Conservation (phyloP, 1,140 invertebrate genomes). For the Phortica variegata region DNA sequence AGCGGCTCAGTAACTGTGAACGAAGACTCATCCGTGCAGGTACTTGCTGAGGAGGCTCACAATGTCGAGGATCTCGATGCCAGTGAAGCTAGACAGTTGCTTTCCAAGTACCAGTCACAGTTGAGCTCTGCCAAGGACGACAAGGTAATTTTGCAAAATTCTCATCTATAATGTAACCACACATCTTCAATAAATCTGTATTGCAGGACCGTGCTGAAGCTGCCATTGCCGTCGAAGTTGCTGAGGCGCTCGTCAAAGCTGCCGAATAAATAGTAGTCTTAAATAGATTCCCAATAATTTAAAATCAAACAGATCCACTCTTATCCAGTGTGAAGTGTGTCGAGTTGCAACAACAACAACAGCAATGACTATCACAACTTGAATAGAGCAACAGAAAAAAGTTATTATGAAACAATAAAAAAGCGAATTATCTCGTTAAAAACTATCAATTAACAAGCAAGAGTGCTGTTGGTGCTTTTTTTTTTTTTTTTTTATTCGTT, state of each 20-base stretch:
- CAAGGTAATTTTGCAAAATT: constrained; percentile 57
- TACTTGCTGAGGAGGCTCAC: constrained; percentile 96
- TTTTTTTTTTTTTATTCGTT: constrained; percentile 6
- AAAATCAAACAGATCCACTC: constrained; percentile 1
- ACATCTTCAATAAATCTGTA: constrained; percentile 16
- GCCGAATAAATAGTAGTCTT: constrained; percentile 62
- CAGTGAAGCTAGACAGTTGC: constrained; percentile 75
- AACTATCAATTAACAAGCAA: constrained; percentile 16
- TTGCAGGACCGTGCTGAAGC: constrained; percentile 85
- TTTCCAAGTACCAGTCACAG: constrained; percentile 83
- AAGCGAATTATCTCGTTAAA: constrained; percentile 36
- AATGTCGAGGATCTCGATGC: constrained; percentile 83
- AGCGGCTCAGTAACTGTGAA: constrained; percentile 98
- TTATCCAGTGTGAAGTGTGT: no score
- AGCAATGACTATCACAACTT: constrained; percentile 19
- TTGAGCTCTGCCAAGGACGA: constrained; percentile 78
- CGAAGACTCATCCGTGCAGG: constrained; percentile 96
- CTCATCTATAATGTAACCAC: constrained; percentile 2
- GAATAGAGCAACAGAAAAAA: constrained; percentile 27
- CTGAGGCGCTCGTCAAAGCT: constrained; percentile 88
- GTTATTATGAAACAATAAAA: constrained; percentile 49
- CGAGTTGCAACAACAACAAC: constrained; percentile 14
- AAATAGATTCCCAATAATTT: constrained; percentile 1
- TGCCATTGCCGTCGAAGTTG: constrained; percentile 91
- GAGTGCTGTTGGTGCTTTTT: constrained; percentile 3